Evolutionary conservation across 2,113 vertebrate species (phyloP).

Genomic region (Axis porcinus): DNA sequence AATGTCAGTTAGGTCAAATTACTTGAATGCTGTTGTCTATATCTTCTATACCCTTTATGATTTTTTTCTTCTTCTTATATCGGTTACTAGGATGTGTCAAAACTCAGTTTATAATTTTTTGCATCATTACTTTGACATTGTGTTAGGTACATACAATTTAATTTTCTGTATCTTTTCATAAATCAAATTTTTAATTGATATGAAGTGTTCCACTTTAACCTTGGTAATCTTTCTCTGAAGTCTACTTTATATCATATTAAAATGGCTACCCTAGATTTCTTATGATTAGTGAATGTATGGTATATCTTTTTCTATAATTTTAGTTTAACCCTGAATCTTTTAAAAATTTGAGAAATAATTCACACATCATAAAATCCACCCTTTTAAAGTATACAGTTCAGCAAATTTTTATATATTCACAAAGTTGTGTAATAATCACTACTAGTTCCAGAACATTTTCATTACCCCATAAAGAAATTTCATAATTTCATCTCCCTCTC

Average conservation of each 20-base stretch:
- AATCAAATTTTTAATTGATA: not conserved
- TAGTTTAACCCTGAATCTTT: not conserved
- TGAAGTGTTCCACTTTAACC: not conserved
- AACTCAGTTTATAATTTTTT: conserved; percentile 1
- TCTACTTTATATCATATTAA: not conserved
- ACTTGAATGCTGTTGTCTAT: not conserved
- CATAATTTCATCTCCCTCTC: not conserved
- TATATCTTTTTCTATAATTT: not conserved
- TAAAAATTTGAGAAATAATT: not conserved
- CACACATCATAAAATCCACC: not conserved
- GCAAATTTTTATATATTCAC: not conserved
- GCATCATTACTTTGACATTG: not conserved
- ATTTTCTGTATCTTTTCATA: not conserved
- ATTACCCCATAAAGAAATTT: not conserved
- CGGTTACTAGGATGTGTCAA: not conserved
- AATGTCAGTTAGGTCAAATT: not conserved
- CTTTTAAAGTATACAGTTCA: not conserved
- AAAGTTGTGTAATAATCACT: not conserved
- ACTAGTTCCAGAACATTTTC: not conserved
- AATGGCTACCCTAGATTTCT: not conserved
- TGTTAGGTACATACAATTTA: not conserved
- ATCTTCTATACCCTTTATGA: not conserved
- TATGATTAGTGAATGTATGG: not conserved
- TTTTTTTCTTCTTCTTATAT: not conserved
- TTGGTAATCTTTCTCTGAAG: not conserved